Base-by-base conservation (phyloP, 2,113 vertebrate genomes). In the Alectura lathami region DNA sequence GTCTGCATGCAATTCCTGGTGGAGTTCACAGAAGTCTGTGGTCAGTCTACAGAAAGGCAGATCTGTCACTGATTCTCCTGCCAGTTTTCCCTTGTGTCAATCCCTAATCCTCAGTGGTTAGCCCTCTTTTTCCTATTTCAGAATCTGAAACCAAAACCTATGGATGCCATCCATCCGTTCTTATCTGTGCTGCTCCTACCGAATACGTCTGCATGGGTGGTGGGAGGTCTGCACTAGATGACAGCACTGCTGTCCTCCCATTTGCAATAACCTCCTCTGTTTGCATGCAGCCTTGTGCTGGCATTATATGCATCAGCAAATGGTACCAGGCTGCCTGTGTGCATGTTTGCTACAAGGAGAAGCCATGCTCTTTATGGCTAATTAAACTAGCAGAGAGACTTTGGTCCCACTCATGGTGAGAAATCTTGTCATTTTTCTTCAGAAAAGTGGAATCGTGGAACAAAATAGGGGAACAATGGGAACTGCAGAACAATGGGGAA, bases 131-230 rank as follows among this genome's bases (percentile, higher is more conserved):
- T 62, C 8, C 30, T 66, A 3, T 62, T 86, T 18, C 40, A 66
- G 0, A 10, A 36, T 70, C 45, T 77, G 50, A 47, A 88, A 22
- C 3, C 3, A 48, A 32, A 89, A 36, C 3, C 0, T 0, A 15
- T 17, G 43, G 30, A 38, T 79, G 26, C 20, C n/a, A 50, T 42
- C 48, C 11, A 11, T 3, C 4, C 8, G 4, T 81, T 9, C 34
- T 14, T 20, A 29, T 26, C 17, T 15, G 7, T 36, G 24, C 22
- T 59, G 74, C 30, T 63, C 13, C 8, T 42, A 0, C 9, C 5
- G 21, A 69, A 66, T 67, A 15, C 26, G 5, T 3, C 4, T 11
- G 0, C 20, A 23, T 20, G 26, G 27, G 23, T 17, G 48, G 22
- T 38, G 13, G 30, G 24, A 62, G 14, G 42, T 40, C 5, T 57